Base-by-base conservation (phyloP, 2,888 invertebrate species). In the Drosophila vallismaia region DNA sequence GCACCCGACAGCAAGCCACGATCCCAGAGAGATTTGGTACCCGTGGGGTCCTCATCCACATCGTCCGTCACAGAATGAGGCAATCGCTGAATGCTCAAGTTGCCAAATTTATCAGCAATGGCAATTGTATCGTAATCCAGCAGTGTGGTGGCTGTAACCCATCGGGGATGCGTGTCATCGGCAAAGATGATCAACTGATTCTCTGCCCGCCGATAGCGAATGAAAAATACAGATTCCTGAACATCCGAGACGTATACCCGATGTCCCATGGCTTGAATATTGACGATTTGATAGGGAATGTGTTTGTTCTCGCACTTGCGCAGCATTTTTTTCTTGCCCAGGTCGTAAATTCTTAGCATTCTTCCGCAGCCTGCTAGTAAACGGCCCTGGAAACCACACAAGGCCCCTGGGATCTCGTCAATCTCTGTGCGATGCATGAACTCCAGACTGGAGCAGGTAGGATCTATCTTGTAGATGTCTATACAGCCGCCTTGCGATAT, bases 21-120 rank as follows among this genome's bases (percentile, higher is more conserved):
- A 90, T 97, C 97, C 99, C 99, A 99, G 0, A 99, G 93, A 0
- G 99, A 97, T 91, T 99, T 98, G 89, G 98, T 98, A 46, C 99
- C 99, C 0, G 99, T 99, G 0, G 99, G 99, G 92, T 99, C 99
- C 92, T 99, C 99, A 91, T 99, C 99, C 0, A 99, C 98, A 90
- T 99, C 99, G 92, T 99, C 99, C 28, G 96, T 96, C 1, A 98
- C 96, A 63, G 97, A 97, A 56, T 95, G 94, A 0, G 99, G 98
- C 58, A 99, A 91, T 46, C 98, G 94, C 87, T 98, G 96, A 60
- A 99, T 95, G 62, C 97, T 94, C 76, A 99, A 94, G 90, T 98
- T 99, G 33, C 99, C 99, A 93, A 99, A 99, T 92, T 99, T 99
- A 91, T 99, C 99, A 6, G 98, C 97, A 67, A 97, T 95, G 0